These are phyloP conservation scores for Cerceris ruficornis DNA, from an alignment of 2,888 invertebrate genomes.

Conservation along the genomic window DNA sequence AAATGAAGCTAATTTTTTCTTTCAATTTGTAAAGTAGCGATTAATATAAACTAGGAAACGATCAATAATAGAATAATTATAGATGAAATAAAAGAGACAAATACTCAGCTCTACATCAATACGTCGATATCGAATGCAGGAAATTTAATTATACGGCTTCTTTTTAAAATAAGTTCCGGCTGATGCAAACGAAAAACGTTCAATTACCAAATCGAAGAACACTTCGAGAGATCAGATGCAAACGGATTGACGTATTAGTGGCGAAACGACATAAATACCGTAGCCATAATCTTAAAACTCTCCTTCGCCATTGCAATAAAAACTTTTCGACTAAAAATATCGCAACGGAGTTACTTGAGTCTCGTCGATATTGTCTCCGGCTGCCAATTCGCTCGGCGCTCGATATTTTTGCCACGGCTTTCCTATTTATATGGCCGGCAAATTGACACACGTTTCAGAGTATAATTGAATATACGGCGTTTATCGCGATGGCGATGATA, in stretches of 20 bases:
- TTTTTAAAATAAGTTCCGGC: neutral
- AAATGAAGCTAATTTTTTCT: too few relatives aligned
- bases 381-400: conserved; percentile 42
- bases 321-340: conserved; percentile 24
- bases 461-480: conserved; percentile 52
- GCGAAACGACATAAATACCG: too few relatives aligned
- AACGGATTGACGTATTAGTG: too few relatives aligned
- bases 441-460: conserved; percentile 59
- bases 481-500: conserved; percentile 43
- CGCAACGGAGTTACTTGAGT: conserved; percentile 26
- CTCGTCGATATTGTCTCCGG: conserved; percentile 39
- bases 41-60: too few relatives aligned
- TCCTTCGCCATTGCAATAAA: neutral
- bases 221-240: conserved; percentile 2
- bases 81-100: too few relatives aligned
- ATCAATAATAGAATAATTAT: too few relatives aligned
- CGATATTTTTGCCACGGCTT: conserved; percentile 52
- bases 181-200: neutral
- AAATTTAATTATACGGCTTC: conserved; percentile 14
- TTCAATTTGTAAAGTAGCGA: too few relatives aligned
- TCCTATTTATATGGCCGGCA: conserved; percentile 53
- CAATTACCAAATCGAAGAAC: conserved; percentile 14
- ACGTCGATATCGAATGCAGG: conserved; percentile 3
- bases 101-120: neutral
- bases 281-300: too few relatives aligned